Base-by-base conservation (phyloP, 2,888 invertebrate species). In the Torymus tubicola region DNA sequence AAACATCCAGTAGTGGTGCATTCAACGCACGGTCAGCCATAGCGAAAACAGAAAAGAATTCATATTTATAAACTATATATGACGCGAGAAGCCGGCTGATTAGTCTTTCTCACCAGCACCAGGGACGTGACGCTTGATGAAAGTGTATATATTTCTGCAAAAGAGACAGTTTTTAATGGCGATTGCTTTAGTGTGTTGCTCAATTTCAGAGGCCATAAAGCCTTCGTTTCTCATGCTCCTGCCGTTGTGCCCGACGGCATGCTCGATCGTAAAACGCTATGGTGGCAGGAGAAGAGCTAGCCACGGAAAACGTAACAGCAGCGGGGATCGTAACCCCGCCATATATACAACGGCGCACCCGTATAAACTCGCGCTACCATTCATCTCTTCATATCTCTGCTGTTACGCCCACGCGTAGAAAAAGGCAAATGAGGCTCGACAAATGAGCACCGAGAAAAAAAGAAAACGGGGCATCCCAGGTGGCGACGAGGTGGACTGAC, bases 111-210 rank as follows among this genome's bases (percentile, higher is more conserved):
- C 8, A 8, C 42, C 42, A 8, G 8, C 42, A 8, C 42, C 5
- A 42, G 8, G 8, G 42, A 5, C 8, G 42, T 42, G 21, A 2
- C 42, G 52, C 14, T 50, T 74, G 79, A 79, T 74, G 73, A 79
- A 74, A 73, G 73, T 74, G 73, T 74, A 74, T 74, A 74, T 64
- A 74, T 74, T 74, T 79, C 69, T 63, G 73, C 79, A 69, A 74
- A 79, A 74, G 73, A 74, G 79, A 69, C 79, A 74, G 73, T 74
- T 79, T 79, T 69, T 79, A 79, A 79, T 74, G 69, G 67, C 79
- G 69, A 79, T 68, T 74, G 79, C 79, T 63, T 42, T 61, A 63
- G 73, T 52, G 64, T 69, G 74, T 74, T 79, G 73, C 79, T 74
- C 79, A 79, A 79, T 79, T 79, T 79, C 73, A 74, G 74, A 61